These are phyloP conservation scores for Iguana delicatissima DNA, from an alignment of 2,797 vertebrate genomes.

Conservation along the genomic window DNA sequence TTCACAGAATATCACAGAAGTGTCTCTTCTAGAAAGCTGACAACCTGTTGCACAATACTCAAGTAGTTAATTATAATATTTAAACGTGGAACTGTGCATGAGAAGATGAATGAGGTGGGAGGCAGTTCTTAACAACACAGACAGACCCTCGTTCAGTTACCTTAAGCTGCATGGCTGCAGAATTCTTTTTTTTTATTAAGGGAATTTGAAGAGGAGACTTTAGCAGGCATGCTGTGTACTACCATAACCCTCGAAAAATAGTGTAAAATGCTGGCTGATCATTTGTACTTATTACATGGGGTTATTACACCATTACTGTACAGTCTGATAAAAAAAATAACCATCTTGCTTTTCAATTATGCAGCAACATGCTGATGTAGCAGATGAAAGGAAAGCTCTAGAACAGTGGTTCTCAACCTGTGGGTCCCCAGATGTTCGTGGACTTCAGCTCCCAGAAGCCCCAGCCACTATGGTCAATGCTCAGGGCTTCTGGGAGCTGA, in stretches of 20 bases:
- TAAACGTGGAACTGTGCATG: background rate
- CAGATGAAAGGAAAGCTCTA: background rate
- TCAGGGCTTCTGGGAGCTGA: too few species aligned
- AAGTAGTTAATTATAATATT: background rate
- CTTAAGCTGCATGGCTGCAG: background rate
- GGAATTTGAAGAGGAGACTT: background rate
- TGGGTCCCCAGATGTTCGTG: too few species aligned
- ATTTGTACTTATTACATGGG: conserved; percentile 22
- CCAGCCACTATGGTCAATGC: too few species aligned
- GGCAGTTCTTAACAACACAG: background rate
- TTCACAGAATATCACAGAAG: background rate
- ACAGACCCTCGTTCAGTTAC: too few species aligned
- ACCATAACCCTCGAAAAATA: background rate
- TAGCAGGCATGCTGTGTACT: background rate
- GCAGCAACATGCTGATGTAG: background rate
- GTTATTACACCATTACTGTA: conserved; percentile 19
- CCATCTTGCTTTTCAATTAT: background rate
- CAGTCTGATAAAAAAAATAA: background rate
- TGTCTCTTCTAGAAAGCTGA: background rate
- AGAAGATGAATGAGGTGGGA: background rate
- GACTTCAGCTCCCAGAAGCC: too few species aligned
- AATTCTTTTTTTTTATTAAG: background rate
- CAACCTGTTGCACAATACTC: background rate
- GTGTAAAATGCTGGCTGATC: conserved; percentile 13
- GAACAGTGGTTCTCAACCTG: too few species aligned